Evolutionary conservation across 1,140 invertebrate species (phyloP).

Genomic region (Hesperophylax magnus): DNA sequence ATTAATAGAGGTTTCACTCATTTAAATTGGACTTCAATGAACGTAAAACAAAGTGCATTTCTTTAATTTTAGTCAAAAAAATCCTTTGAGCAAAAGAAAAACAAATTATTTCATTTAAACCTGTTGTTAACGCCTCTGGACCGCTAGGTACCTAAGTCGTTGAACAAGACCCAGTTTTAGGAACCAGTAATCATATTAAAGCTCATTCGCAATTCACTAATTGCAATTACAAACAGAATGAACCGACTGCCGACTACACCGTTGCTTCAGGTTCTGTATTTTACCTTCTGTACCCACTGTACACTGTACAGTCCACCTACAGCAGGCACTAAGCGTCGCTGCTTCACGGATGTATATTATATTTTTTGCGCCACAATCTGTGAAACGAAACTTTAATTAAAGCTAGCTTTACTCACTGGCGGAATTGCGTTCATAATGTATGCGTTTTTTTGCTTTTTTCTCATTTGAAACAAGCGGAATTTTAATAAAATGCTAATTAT

Average conservation of each 20-base stretch:
- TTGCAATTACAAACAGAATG: slow-evolving; percentile 40
- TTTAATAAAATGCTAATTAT: slow-evolving; percentile 23
- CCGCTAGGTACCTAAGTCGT: not conserved
- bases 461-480: slow-evolving; percentile 30
- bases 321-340: not conserved
- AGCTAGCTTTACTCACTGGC: not conserved
- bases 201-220: slow-evolving; percentile 41
- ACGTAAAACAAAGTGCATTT: no score
- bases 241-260: slow-evolving; percentile 2
- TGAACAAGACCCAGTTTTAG: slow-evolving; percentile 23
- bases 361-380: slow-evolving; percentile 24
- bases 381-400: slow-evolving; percentile 35
- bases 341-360: slow-evolving; percentile 8
- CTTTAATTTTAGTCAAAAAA: no score
- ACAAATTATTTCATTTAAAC: no score
- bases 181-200: slow-evolving; percentile 29
- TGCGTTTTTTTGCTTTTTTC: slow-evolving; percentile 16
- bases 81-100: no score
- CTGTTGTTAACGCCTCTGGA: not conserved
- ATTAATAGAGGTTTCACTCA: no score
- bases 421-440: slow-evolving; percentile 33
- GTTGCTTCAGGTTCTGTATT: no score
- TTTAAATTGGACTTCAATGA: no score
- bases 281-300: no score
- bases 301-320: no score